A percentile compares a stretch with the other conserved stretches of the same genome.
phyloP scores from a whole-genome alignment of 2,797 vertebrate species.

The Pyrocephalus nanus region DNA sequence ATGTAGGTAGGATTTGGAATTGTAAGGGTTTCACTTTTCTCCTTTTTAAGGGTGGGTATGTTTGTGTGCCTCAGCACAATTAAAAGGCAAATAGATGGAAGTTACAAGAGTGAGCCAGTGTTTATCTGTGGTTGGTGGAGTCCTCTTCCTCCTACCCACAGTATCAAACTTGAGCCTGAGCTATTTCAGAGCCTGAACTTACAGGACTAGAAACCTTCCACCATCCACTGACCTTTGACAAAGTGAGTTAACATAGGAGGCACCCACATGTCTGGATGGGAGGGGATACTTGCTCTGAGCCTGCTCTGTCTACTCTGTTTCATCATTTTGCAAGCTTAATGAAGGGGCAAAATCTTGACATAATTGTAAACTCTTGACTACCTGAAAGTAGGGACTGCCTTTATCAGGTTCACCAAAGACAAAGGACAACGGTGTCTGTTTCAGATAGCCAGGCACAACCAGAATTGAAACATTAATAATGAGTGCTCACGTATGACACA shows the following conservation, averaged over 20 bases:
- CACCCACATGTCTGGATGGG: background rate
- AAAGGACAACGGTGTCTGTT: background rate
- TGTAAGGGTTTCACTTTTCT: background rate
- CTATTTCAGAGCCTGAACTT: background rate
- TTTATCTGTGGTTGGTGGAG: background rate
- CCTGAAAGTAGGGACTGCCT: background rate
- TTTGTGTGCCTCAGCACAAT: background rate
- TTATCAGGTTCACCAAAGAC: background rate
- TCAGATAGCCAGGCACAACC: background rate
- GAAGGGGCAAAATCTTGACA: background rate
- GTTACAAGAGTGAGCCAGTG: background rate
- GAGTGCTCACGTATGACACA: background rate
- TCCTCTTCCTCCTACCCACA: background rate
- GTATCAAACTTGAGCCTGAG: background rate
- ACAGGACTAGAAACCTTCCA: background rate
- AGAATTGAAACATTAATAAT: background rate
- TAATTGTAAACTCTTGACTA: background rate
- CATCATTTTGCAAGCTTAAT: background rate
- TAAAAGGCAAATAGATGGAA: background rate
- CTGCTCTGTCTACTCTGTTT: fast-evolving
- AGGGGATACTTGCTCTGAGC: background rate
- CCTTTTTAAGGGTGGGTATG: background rate
- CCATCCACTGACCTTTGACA: background rate
- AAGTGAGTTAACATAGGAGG: background rate
- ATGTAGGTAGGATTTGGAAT: background rate